Conservation (phyloP, 2,113 vertebrate species). For the Rallus limicola region DNA sequence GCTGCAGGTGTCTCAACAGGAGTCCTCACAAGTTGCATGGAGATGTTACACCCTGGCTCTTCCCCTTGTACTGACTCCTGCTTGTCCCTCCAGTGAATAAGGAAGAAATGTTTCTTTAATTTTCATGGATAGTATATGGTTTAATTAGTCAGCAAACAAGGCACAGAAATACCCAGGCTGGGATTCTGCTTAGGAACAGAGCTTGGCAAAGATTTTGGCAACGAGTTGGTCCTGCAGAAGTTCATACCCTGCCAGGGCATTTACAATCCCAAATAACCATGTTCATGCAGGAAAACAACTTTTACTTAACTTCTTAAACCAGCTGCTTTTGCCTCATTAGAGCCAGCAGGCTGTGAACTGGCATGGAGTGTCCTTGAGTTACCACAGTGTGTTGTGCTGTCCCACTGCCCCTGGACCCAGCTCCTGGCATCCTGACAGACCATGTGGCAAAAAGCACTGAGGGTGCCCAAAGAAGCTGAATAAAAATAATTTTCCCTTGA, state of each 20-base stretch:
- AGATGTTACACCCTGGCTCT: not conserved
- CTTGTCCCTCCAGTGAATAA: not conserved
- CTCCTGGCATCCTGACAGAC: not conserved
- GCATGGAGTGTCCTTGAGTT: fast-evolving
- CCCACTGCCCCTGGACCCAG: not conserved
- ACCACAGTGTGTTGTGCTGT: not conserved
- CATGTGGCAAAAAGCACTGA: not conserved
- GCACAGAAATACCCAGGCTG: not conserved
- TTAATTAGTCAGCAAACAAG: not conserved
- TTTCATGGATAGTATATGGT: not conserved
- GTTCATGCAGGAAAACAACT: not conserved
- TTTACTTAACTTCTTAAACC: not conserved
- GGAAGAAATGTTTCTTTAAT: not conserved
- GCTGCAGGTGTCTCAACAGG: not conserved
- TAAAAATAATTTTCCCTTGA: not conserved
- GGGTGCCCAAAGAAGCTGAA: not conserved
- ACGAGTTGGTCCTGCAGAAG: not conserved
- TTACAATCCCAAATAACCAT: not conserved
- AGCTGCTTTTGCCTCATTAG: not conserved
- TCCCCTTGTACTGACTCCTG: not conserved
- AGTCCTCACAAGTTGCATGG: not conserved
- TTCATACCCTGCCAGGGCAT: not conserved
- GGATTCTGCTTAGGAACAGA: not conserved
- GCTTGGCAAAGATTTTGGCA: not conserved
- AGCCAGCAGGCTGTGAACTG: not conserved